These are phyloP conservation scores for Emydoidea blandingii DNA, from an alignment of 2,797 vertebrate species.

Conservation along the genomic window DNA sequence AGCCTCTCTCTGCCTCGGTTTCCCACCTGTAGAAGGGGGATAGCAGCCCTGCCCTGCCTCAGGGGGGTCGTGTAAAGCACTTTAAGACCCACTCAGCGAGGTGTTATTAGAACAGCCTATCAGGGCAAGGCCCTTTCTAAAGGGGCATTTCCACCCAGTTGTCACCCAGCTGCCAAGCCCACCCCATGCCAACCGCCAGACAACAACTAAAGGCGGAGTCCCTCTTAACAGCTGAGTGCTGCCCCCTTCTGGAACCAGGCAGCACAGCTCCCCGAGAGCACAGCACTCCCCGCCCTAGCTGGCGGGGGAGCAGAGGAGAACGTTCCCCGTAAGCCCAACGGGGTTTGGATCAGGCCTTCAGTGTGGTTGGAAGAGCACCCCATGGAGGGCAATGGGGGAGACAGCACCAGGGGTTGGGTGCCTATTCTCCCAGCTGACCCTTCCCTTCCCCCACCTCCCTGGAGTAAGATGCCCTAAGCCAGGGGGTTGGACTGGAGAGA, in stretches of 20 bases:
- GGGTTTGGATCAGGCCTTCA: background rate
- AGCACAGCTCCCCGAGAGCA: rapidly evolving
- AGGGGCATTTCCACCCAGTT: background rate
- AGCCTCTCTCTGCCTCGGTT: background rate
- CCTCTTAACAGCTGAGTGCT: background rate
- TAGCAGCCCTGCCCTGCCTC: background rate
- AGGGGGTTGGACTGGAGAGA: rapidly evolving
- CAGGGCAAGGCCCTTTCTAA: background rate
- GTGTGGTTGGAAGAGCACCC: background rate
- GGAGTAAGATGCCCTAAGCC: background rate
- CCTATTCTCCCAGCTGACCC: background rate
- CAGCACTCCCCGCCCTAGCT: background rate
- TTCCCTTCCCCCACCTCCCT: too few species aligned
- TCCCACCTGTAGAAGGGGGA: background rate
- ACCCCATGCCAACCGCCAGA: background rate
- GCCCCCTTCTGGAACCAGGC: background rate
- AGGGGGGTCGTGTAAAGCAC: background rate
- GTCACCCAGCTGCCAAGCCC: background rate
- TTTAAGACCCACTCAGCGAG: background rate
- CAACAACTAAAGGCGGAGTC: background rate
- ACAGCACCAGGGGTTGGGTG: background rate
- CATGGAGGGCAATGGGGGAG: background rate
- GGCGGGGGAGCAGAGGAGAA: background rate
- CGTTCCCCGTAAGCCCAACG: background rate
- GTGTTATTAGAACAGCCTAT: background rate